Base-by-base conservation (phyloP, 2,797 vertebrate species). In the Salmo trutta region DNA sequence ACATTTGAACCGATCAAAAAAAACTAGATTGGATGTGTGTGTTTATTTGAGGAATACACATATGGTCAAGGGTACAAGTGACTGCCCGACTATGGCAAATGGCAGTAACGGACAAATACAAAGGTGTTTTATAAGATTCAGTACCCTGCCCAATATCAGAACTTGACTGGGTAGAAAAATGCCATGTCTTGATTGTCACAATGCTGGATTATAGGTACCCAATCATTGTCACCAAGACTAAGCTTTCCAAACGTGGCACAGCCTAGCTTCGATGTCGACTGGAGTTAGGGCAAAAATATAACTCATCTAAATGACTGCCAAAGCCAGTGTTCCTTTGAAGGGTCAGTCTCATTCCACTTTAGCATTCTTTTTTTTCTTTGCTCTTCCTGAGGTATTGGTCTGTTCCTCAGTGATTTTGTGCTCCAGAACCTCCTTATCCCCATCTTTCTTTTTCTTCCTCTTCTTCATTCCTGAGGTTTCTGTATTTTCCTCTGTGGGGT, bases 391-490 rank as follows among this genome's bases (percentile, higher is more conserved):
- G 41, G 41, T 47, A 33, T 24, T 17, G 0, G 1, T 71, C 54
- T 17, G 51, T 70, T 64, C 24, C 59, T 64, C 10, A 27, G n/a
- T 64, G 10, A 3, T 24, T 21, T 8, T 64, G 21, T 10, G 59
- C 59, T 64, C 21, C 24, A 27, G 7, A 27, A 6, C 59, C 10
- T 14, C 59, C 21, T 24, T 10, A 1, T 24, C 21, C 8, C 59
- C 6, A 59, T 84, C 73, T 47, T 77, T 90, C 72, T 82, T 88
- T 54, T 78, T 84, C 51, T 66, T 91, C 69, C 81, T 47, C 41
- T 3, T 92, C 81, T 79, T 91, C 75, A 87, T 88, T 71, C 21
- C 86, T 56, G 36, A 7, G 3, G 68, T 10, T 14, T n/a, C 41
- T 41, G 31, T 70, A 15, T 70, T 17, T 29, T 76, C 76, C 33